Evolutionary conservation across 2,888 invertebrate species (phyloP), one percentile per base, ranked within the genome.

Genomic region (Pseudoips prasinana): DNA sequence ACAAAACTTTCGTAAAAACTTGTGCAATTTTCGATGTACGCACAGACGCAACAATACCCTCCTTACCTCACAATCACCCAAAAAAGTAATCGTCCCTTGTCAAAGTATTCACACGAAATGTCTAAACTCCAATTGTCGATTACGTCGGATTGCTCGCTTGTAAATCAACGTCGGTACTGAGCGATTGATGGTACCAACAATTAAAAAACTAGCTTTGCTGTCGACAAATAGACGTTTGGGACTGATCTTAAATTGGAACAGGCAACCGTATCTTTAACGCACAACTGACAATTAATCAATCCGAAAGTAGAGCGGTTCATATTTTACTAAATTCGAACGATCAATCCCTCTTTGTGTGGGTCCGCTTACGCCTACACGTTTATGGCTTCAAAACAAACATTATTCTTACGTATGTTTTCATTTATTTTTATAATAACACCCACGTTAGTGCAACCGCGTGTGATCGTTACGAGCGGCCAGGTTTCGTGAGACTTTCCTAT

Each of bases 321-420:
- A 83, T 81, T 82, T 83, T 74, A 76, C 65, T 65, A 73, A 73
- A 64, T 63, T 56, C 58, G 48, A 68, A 57, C 75, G 53, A 82
- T 84, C 79, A 83, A 83, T 82, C 76, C 73, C 70, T 69, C 84
- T 79, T 81, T 79, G 87, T 84, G 88, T 87, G 87, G 86, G 86
- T 85, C 86, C 63, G 54, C 60, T 10, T 10, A 50, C 62, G 61
- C 59, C 63, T 63, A 54, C 64, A 63, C 74, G 79, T 82, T 77
- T 74, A 75, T 73, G 60, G 59, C 66, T 80, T 76, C 82, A 82
- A 79, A 88, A 85, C 78, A 88, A 86, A 84, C 80, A 80, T 81
- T 69, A 80, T 77, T 79, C 76, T 76, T 80, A 78, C 64, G 62
- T 55, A 66, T 78, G 75, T 82, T 79, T 82, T 71, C 73, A 82